Percentiles rank a stretch among this genome's conserved stretches.
These are phyloP conservation scores for Butorides virescens DNA, from an alignment of 2,113 vertebrate genomes.

Conservation along the genomic window DNA sequence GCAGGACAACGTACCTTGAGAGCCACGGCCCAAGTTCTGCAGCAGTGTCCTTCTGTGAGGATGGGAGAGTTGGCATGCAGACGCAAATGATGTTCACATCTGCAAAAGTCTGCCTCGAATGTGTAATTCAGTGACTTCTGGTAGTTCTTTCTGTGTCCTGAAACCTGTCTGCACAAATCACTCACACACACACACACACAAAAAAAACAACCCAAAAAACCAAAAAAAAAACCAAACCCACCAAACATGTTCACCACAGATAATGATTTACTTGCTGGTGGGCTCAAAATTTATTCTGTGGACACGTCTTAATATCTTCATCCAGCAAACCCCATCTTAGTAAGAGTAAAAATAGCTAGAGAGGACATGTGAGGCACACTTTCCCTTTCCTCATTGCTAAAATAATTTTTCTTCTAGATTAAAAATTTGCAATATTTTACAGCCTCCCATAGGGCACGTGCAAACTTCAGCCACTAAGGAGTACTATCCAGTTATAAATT, in stretches of 20 bases:
- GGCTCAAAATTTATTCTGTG: neutral
- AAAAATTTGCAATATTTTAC: neutral
- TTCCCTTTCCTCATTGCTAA: neutral
- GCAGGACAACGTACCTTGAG: neutral
- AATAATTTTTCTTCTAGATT: neutral
- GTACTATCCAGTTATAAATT: neutral
- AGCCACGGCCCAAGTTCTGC: neutral
- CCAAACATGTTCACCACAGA: neutral
- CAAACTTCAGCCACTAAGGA: neutral
- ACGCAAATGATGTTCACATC: accelerated
- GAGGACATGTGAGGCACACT: neutral
- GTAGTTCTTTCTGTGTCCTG: neutral
- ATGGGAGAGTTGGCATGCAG: neutral
- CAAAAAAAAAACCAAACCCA: no score
- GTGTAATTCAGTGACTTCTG: neutral
- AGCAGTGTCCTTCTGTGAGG: neutral
- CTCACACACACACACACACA: no score
- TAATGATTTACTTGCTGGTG: neutral
- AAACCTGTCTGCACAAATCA: neutral
- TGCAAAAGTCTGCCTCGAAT: neutral
- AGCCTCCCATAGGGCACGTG: neutral
- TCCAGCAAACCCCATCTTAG: neutral
- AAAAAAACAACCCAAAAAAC: no score
- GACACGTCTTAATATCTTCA: neutral
- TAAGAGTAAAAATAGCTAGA: neutral